phyloP scores from a whole-genome alignment of 2,888 invertebrate species.

The Oscheius myriophilus region DNA sequence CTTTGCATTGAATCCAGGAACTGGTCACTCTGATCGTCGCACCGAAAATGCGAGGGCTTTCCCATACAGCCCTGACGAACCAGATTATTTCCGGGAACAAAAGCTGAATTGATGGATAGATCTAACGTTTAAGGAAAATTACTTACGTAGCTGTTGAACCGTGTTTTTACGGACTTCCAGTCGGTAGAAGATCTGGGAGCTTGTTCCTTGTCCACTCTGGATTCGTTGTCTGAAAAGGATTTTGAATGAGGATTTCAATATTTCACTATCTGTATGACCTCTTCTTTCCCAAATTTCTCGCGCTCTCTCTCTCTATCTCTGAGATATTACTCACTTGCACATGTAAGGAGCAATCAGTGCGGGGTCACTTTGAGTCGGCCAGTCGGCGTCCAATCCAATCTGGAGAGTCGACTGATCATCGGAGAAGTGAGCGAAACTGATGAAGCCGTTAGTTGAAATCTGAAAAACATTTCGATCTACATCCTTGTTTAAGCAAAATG shows the following conservation, averaged over 20 bases:
- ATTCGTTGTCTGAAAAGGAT: conserved; percentile 33
- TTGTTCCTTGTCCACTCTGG: conserved; percentile 30
- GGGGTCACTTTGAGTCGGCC: conserved; percentile 46
- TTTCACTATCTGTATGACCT: too few relatives aligned
- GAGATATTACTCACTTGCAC: conserved; percentile 31
- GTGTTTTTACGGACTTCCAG: conserved; percentile 31
- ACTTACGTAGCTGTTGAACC: conserved; percentile 26
- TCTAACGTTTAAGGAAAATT: not conserved
- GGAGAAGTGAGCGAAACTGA: conserved; percentile 42
- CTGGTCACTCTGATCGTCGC: conserved; percentile 33
- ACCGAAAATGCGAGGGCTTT: conserved; percentile 32
- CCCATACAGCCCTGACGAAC: conserved; percentile 29
- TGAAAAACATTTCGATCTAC: too few relatives aligned
- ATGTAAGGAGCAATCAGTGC: conserved; percentile 47
- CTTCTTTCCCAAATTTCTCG: too few relatives aligned
- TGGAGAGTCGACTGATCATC: conserved; percentile 35
- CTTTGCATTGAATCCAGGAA: conserved; percentile 40
- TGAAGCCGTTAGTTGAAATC: conserved; percentile 47
- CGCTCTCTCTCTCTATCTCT: too few relatives aligned
- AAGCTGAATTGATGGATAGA: not conserved
- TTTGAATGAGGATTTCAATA: not conserved
- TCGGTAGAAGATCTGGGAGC: conserved; percentile 34
- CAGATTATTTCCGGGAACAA: not conserved
- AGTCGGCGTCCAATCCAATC: conserved; percentile 33
- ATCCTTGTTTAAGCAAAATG: not conserved